A percentile compares a stretch with the other conserved stretches of the same genome.
phyloP scores from a whole-genome alignment of 2,888 invertebrate genomes.

The Lasioglossum lativentre region DNA sequence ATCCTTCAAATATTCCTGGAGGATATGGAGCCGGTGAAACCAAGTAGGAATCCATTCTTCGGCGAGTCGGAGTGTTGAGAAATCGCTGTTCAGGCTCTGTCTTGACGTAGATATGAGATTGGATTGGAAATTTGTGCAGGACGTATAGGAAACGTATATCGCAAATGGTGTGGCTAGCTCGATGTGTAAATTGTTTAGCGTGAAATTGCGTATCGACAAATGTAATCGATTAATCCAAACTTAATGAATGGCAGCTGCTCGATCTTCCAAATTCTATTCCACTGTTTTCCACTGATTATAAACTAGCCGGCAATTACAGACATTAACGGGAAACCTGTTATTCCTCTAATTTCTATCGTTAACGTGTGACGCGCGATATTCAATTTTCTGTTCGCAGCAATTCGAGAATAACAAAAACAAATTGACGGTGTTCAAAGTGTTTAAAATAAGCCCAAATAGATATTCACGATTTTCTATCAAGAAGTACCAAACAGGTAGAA shows the following conservation, averaged over 20 bases:
- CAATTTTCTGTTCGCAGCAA: neutral
- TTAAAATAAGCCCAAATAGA: too few species aligned
- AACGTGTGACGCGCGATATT: neutral
- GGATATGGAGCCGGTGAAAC: conserved; percentile 33
- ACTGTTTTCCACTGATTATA: neutral
- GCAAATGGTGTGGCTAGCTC: conserved; percentile 19
- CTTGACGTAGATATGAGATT: conserved; percentile 49
- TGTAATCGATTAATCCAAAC: neutral
- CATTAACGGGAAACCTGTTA: neutral
- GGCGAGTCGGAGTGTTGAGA: conserved; percentile 42
- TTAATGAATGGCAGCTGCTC: neutral
- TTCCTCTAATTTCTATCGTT: neutral
- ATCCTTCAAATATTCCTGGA: conserved; percentile 47
- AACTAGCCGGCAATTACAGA: neutral
- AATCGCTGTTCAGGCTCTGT: conserved; percentile 51
- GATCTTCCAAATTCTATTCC: neutral
- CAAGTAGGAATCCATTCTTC: conserved; percentile 37
- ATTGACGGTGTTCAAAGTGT: too few species aligned
- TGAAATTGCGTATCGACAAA: conserved; percentile 14
- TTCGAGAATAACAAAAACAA: neutral
- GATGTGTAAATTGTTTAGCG: conserved; percentile 27
- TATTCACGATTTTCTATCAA: too few species aligned
- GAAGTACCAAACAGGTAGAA: too few species aligned
- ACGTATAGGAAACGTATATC: conserved; percentile 31
- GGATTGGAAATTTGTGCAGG: conserved; percentile 37